Conservation (phyloP, 2,113 vertebrate species). For the human (Homo sapiens) region DNA sequence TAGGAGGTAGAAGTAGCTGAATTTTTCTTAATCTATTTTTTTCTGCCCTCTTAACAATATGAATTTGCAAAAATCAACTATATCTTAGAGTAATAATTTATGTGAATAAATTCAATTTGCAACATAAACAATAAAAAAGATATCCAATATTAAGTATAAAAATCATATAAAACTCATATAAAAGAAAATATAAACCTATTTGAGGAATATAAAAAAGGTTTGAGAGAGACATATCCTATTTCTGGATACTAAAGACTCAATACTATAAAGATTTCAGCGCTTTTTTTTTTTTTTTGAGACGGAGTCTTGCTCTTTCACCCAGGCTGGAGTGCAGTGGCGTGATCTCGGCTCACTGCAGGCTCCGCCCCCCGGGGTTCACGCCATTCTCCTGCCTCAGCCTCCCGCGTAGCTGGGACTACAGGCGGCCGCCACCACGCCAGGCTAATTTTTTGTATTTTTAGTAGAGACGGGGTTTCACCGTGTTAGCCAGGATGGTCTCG, state of each 20-base stretch:
- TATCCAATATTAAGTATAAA: conserved; percentile 6
- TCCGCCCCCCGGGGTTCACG: too few species aligned
- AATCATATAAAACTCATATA: background rate
- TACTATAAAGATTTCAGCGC: background rate
- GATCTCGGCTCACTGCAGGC: too few species aligned
- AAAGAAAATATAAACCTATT: background rate
- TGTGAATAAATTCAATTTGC: background rate
- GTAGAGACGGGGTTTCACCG: too few species aligned
- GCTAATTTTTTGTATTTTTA: too few species aligned
- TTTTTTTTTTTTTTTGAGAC: background rate
- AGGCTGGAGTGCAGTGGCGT: too few species aligned
- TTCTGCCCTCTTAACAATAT: background rate
- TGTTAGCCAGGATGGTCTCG: too few species aligned
- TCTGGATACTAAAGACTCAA: background rate
- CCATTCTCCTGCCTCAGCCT: too few species aligned
- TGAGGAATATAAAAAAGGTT: background rate
- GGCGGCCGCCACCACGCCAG: too few species aligned
- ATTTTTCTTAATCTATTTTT: background rate
- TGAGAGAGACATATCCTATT: background rate
- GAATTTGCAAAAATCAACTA: background rate
- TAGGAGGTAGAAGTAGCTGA: background rate
- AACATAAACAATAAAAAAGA: conserved; percentile 17
- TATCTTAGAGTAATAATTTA: conserved; percentile 16
- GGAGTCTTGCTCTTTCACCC: too few species aligned
- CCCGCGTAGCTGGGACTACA: too few species aligned